These are phyloP conservation scores for Falco berigora DNA, from an alignment of 2,797 vertebrate species.

Conservation along the genomic window DNA sequence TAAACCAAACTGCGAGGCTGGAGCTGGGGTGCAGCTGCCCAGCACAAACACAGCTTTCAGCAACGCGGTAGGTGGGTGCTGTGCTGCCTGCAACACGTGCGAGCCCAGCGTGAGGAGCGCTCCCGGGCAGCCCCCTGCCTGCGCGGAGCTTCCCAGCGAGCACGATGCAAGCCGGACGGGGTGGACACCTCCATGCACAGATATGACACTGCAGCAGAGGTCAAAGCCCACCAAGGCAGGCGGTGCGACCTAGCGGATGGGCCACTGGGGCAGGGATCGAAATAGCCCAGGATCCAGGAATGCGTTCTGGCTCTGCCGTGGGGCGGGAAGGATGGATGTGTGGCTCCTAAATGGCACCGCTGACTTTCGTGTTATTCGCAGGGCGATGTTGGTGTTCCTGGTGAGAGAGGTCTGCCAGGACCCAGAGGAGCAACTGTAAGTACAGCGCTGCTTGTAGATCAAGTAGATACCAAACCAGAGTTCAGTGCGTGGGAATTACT, in stretches of 20 bases:
- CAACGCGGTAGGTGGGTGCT: fast-evolving
- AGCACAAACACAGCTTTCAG: neutral
- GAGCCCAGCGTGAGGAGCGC: fast-evolving
- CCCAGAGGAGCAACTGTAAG: constrained; percentile 90
- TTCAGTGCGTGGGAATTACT: fast-evolving
- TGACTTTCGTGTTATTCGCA: constrained; percentile 49
- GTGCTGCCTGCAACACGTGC: neutral
- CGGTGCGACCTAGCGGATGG: neutral
- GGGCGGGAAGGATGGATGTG: neutral
- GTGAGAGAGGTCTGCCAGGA: constrained; percentile 87
- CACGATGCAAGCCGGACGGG: neutral
- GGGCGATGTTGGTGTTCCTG: constrained; percentile 88
- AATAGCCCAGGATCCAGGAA: neutral
- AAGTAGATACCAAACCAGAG: neutral
- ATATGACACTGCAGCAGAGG: fast-evolving
- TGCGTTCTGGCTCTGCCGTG: fast-evolving
- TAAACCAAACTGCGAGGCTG: neutral
- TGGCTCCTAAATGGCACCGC: neutral
- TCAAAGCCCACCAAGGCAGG: neutral
- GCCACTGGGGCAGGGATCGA: neutral
- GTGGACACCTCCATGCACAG: neutral
- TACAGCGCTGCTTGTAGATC: neutral
- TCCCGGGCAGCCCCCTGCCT: neutral
- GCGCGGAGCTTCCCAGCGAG: neutral
- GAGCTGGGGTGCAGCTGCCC: neutral